phyloP scores from a whole-genome alignment of 2,888 invertebrate species.

The Cryptosula pallasiana region DNA sequence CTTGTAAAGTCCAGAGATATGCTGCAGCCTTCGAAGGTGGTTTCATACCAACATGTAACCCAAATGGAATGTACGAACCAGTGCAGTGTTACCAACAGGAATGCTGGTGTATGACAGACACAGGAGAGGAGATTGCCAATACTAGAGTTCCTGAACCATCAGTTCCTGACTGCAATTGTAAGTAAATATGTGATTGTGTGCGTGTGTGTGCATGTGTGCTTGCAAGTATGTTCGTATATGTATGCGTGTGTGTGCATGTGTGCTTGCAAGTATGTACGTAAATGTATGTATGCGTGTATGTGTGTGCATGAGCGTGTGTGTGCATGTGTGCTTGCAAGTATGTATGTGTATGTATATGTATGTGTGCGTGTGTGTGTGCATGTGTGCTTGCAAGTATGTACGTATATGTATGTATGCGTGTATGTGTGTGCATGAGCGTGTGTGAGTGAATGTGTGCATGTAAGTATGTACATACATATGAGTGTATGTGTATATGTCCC shows the following conservation, averaged over 20 bases:
- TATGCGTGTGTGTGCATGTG: not conserved
- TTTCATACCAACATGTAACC: constrained; percentile 25
- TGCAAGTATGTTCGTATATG: not conserved
- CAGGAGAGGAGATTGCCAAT: constrained; percentile 25
- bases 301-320: not conserved
- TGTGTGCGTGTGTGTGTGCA: not conserved
- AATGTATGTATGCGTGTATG: not conserved
- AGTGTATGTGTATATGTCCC: too few species aligned
- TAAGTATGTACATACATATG: too few species aligned
- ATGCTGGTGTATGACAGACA: constrained; percentile 26
- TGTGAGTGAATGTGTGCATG: not conserved
- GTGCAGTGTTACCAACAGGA: constrained; percentile 26
- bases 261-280: not conserved
- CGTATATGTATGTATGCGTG: not conserved
- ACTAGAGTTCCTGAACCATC: constrained; percentile 21
- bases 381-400: not conserved
- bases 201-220: not conserved
- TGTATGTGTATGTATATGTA: not conserved
- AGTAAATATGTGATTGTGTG: constrained; percentile 8
- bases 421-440: not conserved
- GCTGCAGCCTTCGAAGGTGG: constrained; percentile 23
- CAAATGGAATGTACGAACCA: constrained; percentile 26
- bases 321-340: not conserved
- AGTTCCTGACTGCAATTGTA: constrained; percentile 26
- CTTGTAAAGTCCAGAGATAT: not conserved